phyloP scores from a whole-genome alignment of 2,888 invertebrate genomes.

The Ecdyonurus torrentis region DNA sequence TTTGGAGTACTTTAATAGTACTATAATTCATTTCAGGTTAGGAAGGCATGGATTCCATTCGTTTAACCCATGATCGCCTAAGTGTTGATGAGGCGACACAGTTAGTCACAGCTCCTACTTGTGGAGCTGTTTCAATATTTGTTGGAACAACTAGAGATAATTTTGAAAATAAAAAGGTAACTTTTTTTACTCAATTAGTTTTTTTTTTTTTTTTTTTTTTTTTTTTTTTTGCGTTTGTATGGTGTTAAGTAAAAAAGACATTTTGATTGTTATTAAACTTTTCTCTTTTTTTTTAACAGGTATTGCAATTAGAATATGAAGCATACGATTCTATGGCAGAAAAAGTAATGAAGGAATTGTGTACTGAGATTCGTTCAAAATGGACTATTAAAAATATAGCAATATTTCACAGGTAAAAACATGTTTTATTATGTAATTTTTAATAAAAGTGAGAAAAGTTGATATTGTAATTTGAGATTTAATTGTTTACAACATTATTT shows the following conservation, averaged over 20 bases:
- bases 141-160: slow-evolving; percentile 76
- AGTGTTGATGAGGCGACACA: slow-evolving; percentile 47
- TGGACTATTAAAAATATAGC: slow-evolving; percentile 72
- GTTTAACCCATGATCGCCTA: slow-evolving; percentile 47
- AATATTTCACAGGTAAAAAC: slow-evolving; percentile 59
- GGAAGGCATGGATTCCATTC: slow-evolving; percentile 45
- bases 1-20: slow-evolving; percentile 11
- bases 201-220: too few relatives aligned
- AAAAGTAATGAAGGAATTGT: slow-evolving; percentile 64
- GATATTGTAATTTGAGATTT: too few relatives aligned
- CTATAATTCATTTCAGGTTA: background rate
- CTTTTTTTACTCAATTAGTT: too few relatives aligned
- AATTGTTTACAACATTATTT: too few relatives aligned
- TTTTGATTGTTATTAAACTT: too few relatives aligned
- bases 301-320: slow-evolving; percentile 81
- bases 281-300: slow-evolving; percentile 35
- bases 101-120: slow-evolving; percentile 46
- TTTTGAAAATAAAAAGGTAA: slow-evolving; percentile 61
- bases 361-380: slow-evolving; percentile 47
- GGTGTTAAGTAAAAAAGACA: too few relatives aligned
- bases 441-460: slow-evolving; percentile 7
- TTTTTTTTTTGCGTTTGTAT: too few relatives aligned
- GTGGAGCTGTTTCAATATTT: slow-evolving; percentile 81
- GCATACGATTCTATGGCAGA: slow-evolving; percentile 85
- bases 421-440: background rate